These are phyloP conservation scores for Thyatira batis DNA, from an alignment of 2,888 invertebrate genomes.

Conservation along the genomic window DNA sequence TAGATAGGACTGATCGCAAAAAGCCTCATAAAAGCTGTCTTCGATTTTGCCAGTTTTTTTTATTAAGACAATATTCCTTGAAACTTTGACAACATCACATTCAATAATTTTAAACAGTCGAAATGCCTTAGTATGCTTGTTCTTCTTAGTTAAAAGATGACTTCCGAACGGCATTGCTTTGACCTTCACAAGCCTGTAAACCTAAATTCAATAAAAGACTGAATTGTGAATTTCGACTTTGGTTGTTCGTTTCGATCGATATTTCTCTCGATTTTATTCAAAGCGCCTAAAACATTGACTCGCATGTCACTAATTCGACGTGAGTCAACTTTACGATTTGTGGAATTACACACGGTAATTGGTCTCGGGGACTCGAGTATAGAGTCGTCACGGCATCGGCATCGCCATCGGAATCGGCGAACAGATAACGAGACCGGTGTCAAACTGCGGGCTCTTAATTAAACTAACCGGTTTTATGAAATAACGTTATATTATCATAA, in stretches of 20 bases:
- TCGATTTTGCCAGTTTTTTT: too few species aligned
- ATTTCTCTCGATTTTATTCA: not conserved
- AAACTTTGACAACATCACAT: too few species aligned
- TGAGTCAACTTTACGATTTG: not conserved
- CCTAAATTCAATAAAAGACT: too few species aligned
- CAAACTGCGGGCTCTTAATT: conserved; percentile 29
- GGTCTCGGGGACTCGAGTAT: conserved; percentile 5
- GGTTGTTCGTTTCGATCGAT: not conserved
- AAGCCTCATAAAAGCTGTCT: too few species aligned
- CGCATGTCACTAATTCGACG: not conserved
- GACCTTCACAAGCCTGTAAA: too few species aligned
- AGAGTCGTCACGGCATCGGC: conserved; percentile 9
- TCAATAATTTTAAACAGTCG: too few species aligned
- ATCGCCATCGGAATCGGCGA: conserved; percentile 26
- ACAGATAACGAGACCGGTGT: conserved; percentile 22
- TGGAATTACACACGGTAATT: conserved; percentile 3
- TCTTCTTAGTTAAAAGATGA: too few species aligned
- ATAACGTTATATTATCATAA: conserved; percentile 18
- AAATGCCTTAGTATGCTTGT: too few species aligned
- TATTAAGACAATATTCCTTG: too few species aligned
- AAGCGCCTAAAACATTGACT: not conserved
- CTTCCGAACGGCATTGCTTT: too few species aligned
- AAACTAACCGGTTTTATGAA: conserved; percentile 24
- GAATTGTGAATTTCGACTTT: not conserved
- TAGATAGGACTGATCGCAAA: too few species aligned